phyloP scores from a whole-genome alignment of 1,140 invertebrate species.

The Drosophila rufa region DNA sequence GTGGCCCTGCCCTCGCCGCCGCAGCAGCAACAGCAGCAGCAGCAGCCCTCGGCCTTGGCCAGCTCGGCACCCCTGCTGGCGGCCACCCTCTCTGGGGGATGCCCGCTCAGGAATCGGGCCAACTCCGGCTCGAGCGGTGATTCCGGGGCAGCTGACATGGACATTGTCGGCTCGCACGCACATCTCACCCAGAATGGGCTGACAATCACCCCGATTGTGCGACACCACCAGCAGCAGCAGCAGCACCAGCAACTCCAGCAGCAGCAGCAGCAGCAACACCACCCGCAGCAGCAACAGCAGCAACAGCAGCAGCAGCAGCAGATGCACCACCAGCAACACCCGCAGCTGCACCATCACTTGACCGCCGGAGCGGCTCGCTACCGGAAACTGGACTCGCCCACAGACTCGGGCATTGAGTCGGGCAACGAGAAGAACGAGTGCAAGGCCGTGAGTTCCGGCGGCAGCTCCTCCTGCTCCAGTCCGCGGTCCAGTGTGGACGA shows the following conservation, averaged over 20 bases:
- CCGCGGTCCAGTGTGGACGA: slow-evolving; percentile 94
- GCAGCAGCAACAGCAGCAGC: slow-evolving; percentile 84
- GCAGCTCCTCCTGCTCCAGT: slow-evolving; percentile 92
- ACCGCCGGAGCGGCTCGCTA: slow-evolving; percentile 86
- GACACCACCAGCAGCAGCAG: slow-evolving; percentile 83
- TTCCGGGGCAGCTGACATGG: slow-evolving; percentile 89
- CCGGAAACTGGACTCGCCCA: slow-evolving; percentile 94
- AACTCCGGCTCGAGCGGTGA: slow-evolving; percentile 93
- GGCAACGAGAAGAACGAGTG: slow-evolving; percentile 94
- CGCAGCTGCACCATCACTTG: slow-evolving; percentile 77
- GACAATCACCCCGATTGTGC: slow-evolving; percentile 88
- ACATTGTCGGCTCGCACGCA: slow-evolving; percentile 88
- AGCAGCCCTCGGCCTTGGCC: slow-evolving; percentile 84
- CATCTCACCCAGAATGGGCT: slow-evolving; percentile 89
- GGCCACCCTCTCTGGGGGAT: slow-evolving; percentile 90
- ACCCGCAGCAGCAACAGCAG: slow-evolving; percentile 42
- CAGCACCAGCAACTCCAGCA: slow-evolving; percentile 55
- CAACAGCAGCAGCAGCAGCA: slow-evolving; percentile 70
- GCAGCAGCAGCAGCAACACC: slow-evolving; percentile 50
- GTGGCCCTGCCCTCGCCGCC: slow-evolving; percentile 20
- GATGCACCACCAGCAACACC: slow-evolving; percentile 64
- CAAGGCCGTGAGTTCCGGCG: slow-evolving; percentile 89
- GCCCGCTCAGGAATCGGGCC: slow-evolving; percentile 89
- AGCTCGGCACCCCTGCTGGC: slow-evolving; percentile 89
- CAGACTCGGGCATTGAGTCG: slow-evolving; percentile 96